phyloP scores from a whole-genome alignment of 2,797 vertebrate genomes.

The Rhinatrema bivittatum region DNA sequence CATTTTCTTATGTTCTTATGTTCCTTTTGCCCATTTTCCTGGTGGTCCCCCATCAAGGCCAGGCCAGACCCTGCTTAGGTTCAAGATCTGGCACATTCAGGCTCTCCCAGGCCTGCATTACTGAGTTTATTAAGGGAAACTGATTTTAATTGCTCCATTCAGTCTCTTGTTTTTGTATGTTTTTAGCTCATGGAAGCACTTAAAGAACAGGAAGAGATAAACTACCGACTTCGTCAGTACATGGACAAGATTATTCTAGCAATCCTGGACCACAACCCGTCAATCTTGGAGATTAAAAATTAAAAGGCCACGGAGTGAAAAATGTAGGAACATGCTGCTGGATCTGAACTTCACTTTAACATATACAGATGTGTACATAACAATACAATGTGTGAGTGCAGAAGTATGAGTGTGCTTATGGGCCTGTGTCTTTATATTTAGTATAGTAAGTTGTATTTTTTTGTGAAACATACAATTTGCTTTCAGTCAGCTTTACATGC shows the following conservation, averaged over 20 bases:
- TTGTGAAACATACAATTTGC: constrained; percentile 27
- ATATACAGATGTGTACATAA: constrained; percentile 42
- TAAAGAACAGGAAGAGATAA: constrained; percentile 96
- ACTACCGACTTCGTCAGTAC: constrained; percentile 86
- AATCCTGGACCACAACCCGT: constrained; percentile 94
- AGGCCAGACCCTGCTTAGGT: too few species aligned
- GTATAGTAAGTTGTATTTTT: constrained; percentile 25
- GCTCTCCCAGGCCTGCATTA: too few species aligned
- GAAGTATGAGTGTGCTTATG: neutral
- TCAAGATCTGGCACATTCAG: too few species aligned
- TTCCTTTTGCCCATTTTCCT: too few species aligned
- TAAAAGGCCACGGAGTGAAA: constrained; percentile 44
- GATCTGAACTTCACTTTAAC: constrained; percentile 40
- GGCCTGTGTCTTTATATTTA: constrained; percentile 28
- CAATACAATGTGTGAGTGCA: constrained; percentile 27
- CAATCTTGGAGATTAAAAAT: constrained; percentile 94
- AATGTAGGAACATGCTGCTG: constrained; percentile 29
- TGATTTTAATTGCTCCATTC: too few species aligned
- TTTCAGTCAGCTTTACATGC: constrained; percentile 21
- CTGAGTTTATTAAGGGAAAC: too few species aligned
- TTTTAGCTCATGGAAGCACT: constrained; percentile 92
- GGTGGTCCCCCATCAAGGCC: too few species aligned
- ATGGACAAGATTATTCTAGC: constrained; percentile 98
- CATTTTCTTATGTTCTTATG: too few species aligned
- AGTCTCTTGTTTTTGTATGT: neutral